Percentiles rank a stretch among this genome's conserved stretches.
These are phyloP conservation scores for Rhynchonycteris naso DNA, from an alignment of 2,797 vertebrate species.

Conservation along the genomic window DNA sequence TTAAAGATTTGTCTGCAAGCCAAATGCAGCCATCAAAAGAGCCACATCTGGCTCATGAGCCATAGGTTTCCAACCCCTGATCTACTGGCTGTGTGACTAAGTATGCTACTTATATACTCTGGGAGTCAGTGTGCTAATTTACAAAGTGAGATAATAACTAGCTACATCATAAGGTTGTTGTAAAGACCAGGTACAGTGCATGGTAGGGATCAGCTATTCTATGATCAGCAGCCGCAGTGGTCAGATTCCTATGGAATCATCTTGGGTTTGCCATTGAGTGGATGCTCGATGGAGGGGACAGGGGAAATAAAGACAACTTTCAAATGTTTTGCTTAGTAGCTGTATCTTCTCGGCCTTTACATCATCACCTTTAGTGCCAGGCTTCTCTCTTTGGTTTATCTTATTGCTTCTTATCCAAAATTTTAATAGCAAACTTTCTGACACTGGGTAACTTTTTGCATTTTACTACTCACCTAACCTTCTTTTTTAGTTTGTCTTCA, in stretches of 20 bases:
- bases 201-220: rapidly evolving
- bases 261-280: neutral
- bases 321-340: neutral
- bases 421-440: neutral
- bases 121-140: neutral
- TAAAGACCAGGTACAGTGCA: neutral
- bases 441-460: neutral
- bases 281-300: neutral
- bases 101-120: neutral
- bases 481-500: neutral
- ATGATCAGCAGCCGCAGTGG: rapidly evolving
- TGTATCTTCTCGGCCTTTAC: neutral
- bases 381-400: neutral
- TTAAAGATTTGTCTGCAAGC: no score
- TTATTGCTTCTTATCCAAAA: neutral
- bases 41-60: no score
- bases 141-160: neutral
- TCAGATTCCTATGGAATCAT: neutral
- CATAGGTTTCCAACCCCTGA: no score
- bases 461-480: neutral
- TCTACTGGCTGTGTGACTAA: neutral
- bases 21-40: no score
- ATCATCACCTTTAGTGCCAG: neutral
- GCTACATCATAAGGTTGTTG: neutral
- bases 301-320: neutral